Evolutionary conservation across 92 coral and sea anemone species (phyloP), one percentile per base, ranked within the genome.

Genomic region (Porites divaricata): DNA sequence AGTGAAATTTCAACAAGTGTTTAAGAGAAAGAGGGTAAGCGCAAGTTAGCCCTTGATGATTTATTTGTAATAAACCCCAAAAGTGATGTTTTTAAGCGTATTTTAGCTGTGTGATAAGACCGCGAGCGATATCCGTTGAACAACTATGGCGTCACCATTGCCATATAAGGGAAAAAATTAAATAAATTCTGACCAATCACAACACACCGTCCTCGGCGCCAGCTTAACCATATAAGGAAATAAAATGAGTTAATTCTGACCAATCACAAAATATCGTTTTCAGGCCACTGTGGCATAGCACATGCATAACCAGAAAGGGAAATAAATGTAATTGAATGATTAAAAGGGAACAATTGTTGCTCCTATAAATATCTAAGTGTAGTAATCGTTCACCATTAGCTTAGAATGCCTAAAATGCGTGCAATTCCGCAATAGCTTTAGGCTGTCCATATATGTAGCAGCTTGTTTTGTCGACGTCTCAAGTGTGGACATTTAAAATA

Each of bases 11-110:
- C 62, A 35, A 2, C 63, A 63, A 73, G 76, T 48, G 25, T 45
- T 71, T 48, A 71, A 50, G 58, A 48, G 58, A 26, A 20, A 19
- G 13, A 48, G 48, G 77, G 63, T 73, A 53, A 73, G 77, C 59
- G 7, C 63, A 51, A 20, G 63, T 52, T 11, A 51, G 12, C 25
- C 25, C 35, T 53, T 73, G 62, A 12, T 21, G 15, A 52, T 22
- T 20, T 73, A 53, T 20, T 53, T 8, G 76, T 49, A 10, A 71
- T 49, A 51, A 73, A 7, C n/a, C n/a, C 4, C 23, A 73, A 50
- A 50, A 17, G 6, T 11, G 52, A 1, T 5, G 4, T 48, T 48
- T 72, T 73, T 51, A 16, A 13, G 54, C 20, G 54, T 28, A 2
- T 69, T 28, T 69, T 16, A 35, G 67, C n/a, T 62, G 13, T 3